These are phyloP conservation scores for Prionace glauca DNA, from an alignment of 2,797 vertebrate species.

Conservation along the genomic window DNA sequence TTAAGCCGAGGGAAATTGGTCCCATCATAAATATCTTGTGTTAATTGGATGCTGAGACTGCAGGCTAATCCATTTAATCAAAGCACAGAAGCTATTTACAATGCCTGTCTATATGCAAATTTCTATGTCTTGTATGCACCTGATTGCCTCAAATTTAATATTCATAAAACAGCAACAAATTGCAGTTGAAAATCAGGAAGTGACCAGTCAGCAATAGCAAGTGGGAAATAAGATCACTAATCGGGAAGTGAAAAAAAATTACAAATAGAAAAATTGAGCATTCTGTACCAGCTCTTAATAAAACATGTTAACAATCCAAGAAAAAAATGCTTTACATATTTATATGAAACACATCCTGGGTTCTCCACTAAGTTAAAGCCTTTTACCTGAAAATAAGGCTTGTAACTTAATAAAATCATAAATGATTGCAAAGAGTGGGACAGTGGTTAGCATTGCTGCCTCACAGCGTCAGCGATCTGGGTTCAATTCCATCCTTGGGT, in stretches of 20 bases:
- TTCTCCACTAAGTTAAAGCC: background rate
- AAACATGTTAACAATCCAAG: background rate
- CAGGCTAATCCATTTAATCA: conserved; percentile 31
- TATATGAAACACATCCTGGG: background rate
- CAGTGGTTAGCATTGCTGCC: no score
- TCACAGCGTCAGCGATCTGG: no score
- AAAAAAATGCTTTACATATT: background rate
- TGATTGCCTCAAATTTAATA: background rate
- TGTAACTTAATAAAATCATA: background rate
- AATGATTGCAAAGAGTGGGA: background rate
- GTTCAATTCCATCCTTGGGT: no score
- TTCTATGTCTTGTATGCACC: background rate
- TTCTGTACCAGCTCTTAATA: background rate
- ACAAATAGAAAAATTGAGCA: background rate
- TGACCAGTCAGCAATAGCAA: background rate
- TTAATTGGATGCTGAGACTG: background rate
- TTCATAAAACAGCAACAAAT: background rate
- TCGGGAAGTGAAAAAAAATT: background rate
- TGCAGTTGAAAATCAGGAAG: background rate
- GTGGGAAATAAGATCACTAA: background rate
- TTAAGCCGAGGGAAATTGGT: background rate
- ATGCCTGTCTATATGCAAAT: background rate
- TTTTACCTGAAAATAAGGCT: background rate
- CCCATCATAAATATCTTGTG: conserved; percentile 44
- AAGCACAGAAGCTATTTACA: background rate